Percentiles rank a stretch among this genome's conserved stretches.
Conservation (phyloP, 2,113 vertebrate species). For the Anthoscopus minutus region DNA sequence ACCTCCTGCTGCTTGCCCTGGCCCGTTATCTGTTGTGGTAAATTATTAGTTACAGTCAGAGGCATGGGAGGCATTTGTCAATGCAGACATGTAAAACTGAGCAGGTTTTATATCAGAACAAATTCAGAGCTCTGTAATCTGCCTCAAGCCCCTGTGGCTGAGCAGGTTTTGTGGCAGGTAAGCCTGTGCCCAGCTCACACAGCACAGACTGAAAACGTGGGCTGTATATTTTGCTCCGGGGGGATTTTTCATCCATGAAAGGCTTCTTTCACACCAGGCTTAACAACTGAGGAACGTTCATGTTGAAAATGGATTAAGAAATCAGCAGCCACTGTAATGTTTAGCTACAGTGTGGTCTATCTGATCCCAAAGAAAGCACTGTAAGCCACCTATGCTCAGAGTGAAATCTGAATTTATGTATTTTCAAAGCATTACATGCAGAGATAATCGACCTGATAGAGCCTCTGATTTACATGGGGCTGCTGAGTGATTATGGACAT, state of each 20-base stretch:
- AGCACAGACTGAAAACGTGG: not conserved
- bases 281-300: not conserved
- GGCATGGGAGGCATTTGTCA: not conserved
- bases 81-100: not conserved
- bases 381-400: slow-evolving; percentile 11
- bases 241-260: slow-evolving; percentile 14
- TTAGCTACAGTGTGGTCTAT: not conserved
- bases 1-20: not conserved
- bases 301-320: slow-evolving; percentile 36
- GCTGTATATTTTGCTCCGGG: slow-evolving; percentile 1
- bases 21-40: not conserved
- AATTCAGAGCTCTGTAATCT: not conserved
- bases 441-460: slow-evolving; percentile 32
- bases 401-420: slow-evolving; percentile 43
- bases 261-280: slow-evolving; percentile 29
- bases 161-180: not conserved
- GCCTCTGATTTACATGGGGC: not conserved
- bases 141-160: not conserved
- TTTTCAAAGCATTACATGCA: slow-evolving; percentile 37
- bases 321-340: not conserved
- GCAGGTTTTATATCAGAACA: not conserved
- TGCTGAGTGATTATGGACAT: not conserved
- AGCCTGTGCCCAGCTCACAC: not conserved
- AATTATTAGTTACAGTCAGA: not conserved
- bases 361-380: slow-evolving; percentile 33